Percentiles rank a stretch among this genome's conserved stretches.
Evolutionary conservation across 1,140 invertebrate species (phyloP).

Genomic region (Venustaconcha ellipsiformis): DNA sequence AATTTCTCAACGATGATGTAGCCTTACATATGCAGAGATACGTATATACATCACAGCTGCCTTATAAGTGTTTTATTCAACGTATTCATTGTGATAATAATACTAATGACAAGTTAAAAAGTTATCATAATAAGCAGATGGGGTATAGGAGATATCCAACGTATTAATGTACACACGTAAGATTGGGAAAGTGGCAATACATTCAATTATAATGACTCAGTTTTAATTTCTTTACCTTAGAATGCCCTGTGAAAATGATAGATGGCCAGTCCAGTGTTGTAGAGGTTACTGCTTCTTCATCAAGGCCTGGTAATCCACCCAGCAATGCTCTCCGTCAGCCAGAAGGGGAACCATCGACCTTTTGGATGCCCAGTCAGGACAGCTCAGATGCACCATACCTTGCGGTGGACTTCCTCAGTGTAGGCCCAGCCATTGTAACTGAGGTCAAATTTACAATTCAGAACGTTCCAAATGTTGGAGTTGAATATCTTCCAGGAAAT

Average conservation of each 20-base stretch:
- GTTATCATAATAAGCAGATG: no score
- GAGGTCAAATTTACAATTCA: slow-evolving; percentile 9
- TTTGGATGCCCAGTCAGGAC: slow-evolving; percentile 17
- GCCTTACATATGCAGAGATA: no score
- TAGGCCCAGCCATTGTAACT: slow-evolving; percentile 18
- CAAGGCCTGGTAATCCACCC: slow-evolving; percentile 19
- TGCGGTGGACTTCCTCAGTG: slow-evolving; percentile 13
- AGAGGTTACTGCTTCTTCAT: slow-evolving; percentile 11
- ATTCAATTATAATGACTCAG: no score
- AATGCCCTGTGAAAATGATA: slow-evolving; percentile 22
- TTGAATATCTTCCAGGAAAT: slow-evolving; percentile 20
- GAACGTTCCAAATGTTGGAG: slow-evolving; percentile 19
- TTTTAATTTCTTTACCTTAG: not conserved
- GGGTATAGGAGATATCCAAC: no score
- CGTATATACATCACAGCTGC: no score
- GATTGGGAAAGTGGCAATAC: no score
- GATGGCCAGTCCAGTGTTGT: slow-evolving; percentile 25
- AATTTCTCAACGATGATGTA: no score
- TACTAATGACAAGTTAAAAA: no score
- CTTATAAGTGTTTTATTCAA: no score
- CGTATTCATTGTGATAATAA: no score
- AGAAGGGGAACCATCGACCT: slow-evolving; percentile 8
- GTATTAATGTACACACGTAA: no score
- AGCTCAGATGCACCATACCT: slow-evolving; percentile 1
- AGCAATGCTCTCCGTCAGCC: slow-evolving; percentile 13